Evolutionary conservation across 2,113 vertebrate species (phyloP).

Genomic region (Thomomys bottae): DNA sequence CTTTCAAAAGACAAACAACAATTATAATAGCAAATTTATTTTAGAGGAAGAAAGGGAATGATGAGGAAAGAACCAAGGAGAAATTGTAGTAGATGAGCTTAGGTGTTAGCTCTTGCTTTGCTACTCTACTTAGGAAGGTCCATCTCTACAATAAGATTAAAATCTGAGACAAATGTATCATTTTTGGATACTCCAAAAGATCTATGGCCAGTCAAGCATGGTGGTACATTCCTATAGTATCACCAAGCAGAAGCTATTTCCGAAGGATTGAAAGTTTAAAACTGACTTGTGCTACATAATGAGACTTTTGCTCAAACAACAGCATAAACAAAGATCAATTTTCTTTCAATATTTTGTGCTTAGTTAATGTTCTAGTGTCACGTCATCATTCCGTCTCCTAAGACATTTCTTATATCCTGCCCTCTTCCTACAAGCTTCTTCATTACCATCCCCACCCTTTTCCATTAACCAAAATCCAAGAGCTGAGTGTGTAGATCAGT

Average conservation of each 20-base stretch:
- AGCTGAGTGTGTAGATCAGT: too few species aligned
- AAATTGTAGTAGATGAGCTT: not conserved
- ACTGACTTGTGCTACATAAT: too few species aligned
- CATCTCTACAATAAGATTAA: not conserved
- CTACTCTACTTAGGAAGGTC: not conserved
- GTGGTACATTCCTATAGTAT: too few species aligned
- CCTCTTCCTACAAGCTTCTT: not conserved
- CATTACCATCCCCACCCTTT: not conserved
- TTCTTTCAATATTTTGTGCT: not conserved
- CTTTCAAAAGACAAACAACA: conserved; percentile 48
- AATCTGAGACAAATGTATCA: not conserved
- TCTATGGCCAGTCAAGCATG: not conserved
- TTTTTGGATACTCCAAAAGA: conserved; percentile 25
- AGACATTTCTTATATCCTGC: not conserved
- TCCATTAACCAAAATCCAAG: not conserved
- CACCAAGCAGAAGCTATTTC: too few species aligned
- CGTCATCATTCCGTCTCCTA: not conserved
- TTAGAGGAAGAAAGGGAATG: not conserved
- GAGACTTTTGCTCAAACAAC: too few species aligned
- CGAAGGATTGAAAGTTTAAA: too few species aligned
- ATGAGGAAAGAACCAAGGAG: not conserved
- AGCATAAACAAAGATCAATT: not conserved
- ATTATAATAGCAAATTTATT: not conserved
- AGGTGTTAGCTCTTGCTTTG: not conserved
- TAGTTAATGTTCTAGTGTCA: not conserved